These are phyloP conservation scores for Falco rusticolus DNA, from an alignment of 2,797 vertebrate genomes.

Conservation along the genomic window DNA sequence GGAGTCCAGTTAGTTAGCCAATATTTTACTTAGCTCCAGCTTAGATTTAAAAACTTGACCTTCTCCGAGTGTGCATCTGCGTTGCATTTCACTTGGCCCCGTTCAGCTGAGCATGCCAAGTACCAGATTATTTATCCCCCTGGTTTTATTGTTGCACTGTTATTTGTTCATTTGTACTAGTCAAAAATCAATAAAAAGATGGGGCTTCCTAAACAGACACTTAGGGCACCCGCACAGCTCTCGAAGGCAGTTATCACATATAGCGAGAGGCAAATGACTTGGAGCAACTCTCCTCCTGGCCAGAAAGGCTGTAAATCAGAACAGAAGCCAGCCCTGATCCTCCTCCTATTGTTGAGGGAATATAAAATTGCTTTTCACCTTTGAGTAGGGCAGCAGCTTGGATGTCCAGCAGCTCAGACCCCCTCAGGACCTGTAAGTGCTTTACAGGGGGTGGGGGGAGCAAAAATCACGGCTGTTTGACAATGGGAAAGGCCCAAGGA, in stretches of 20 bases:
- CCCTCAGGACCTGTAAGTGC: fast-evolving
- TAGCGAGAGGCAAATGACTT: neutral
- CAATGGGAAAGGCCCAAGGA: neutral
- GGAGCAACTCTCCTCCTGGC: neutral
- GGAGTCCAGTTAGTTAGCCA: constrained; percentile 63
- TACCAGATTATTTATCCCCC: neutral
- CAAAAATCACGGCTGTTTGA: neutral
- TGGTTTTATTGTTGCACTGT: neutral
- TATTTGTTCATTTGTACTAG: neutral
- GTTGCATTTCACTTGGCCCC: neutral
- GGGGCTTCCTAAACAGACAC: neutral
- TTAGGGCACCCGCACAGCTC: neutral
- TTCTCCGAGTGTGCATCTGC: neutral
- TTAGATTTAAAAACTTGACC: constrained; percentile 72
- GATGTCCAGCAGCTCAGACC: neutral
- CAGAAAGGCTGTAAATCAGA: neutral
- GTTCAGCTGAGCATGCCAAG: neutral
- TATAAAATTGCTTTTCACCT: neutral
- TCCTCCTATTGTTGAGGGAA: neutral
- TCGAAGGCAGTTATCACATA: neutral
- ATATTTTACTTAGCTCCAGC: constrained; percentile 63
- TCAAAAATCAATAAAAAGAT: neutral
- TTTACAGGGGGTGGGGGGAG: fast-evolving
- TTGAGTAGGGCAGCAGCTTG: fast-evolving
- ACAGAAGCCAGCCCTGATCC: neutral